Conservation (phyloP, 2,797 vertebrate genomes). For the Cirrhinus molitorella region DNA sequence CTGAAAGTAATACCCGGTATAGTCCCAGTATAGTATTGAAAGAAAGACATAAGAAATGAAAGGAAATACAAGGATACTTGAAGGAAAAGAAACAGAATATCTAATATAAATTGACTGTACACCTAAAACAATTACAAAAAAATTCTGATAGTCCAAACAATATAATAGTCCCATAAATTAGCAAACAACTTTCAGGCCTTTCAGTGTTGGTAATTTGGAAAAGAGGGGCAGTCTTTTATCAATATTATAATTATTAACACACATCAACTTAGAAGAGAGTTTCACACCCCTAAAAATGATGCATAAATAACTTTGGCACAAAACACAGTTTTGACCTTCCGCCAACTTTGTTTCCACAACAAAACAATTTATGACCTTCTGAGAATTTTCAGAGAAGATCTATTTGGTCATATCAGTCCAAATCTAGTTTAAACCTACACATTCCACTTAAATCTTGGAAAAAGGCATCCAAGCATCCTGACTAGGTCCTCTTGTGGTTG, state of each 20-base stretch:
- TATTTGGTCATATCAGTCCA: conserved; percentile 51
- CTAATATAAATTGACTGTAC: not conserved
- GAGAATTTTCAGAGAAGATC: conserved; percentile 1
- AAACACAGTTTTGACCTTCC: conserved; percentile 10
- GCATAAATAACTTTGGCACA: conserved; percentile 38
- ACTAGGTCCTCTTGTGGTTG: conserved; percentile 42
- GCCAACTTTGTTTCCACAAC: not conserved
- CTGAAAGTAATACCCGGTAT: not conserved
- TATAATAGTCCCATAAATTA: conserved; percentile 6
- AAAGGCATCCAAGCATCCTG: conserved; percentile 8
- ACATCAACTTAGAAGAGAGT: not conserved
- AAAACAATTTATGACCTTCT: conserved; percentile 4
- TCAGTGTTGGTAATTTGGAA: not conserved
- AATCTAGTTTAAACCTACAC: conserved; percentile 21
- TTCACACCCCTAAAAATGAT: not conserved
- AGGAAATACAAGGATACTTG: not conserved
- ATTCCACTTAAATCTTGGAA: conserved; percentile 47
- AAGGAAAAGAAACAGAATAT: not conserved
- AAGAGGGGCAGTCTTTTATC: not conserved
- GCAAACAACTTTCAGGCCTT: not conserved
- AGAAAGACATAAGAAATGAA: not conserved
- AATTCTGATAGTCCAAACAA: conserved; percentile 1
- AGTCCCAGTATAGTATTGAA: not conserved
- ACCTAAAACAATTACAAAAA: not conserved
- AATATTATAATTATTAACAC: conserved; percentile 27